These are phyloP conservation scores for Elaphurus davidianus DNA, from an alignment of 2,113 vertebrate genomes.

Conservation along the genomic window DNA sequence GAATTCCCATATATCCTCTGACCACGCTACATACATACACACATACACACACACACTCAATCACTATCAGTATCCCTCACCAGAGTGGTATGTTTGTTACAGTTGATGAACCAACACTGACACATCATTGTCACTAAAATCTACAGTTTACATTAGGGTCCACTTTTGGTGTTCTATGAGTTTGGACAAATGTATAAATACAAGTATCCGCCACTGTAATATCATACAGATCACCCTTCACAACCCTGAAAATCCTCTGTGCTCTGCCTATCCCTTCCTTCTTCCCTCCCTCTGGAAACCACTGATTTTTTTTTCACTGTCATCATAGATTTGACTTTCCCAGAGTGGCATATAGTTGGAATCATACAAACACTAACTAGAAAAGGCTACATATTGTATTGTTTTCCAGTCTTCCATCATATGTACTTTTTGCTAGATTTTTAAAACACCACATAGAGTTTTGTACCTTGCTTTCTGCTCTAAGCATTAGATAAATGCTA, in stretches of 20 bases:
- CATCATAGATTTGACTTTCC: neutral
- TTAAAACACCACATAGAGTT: neutral
- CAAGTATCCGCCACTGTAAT: neutral
- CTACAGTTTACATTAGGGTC: neutral
- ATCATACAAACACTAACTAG: neutral
- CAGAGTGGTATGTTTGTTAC: neutral
- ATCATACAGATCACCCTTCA: neutral
- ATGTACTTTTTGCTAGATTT: neutral
- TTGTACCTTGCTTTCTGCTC: neutral
- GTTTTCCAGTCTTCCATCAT: neutral
- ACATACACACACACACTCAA: no score
- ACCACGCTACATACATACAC: no score
- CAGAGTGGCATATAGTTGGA: neutral
- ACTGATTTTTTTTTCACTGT: neutral
- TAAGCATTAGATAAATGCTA: neutral
- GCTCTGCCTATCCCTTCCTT: neutral
- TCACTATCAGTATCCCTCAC: no score
- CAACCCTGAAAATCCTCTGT: neutral
- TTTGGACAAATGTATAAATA: neutral
- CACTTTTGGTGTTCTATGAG: neutral
- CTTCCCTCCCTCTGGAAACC: neutral
- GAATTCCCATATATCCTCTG: neutral
- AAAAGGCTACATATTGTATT: neutral
- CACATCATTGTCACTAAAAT: neutral
- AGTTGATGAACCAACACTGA: neutral